phyloP scores from a whole-genome alignment of 2,797 vertebrate species.

The Hypotaenidia philippensis region DNA sequence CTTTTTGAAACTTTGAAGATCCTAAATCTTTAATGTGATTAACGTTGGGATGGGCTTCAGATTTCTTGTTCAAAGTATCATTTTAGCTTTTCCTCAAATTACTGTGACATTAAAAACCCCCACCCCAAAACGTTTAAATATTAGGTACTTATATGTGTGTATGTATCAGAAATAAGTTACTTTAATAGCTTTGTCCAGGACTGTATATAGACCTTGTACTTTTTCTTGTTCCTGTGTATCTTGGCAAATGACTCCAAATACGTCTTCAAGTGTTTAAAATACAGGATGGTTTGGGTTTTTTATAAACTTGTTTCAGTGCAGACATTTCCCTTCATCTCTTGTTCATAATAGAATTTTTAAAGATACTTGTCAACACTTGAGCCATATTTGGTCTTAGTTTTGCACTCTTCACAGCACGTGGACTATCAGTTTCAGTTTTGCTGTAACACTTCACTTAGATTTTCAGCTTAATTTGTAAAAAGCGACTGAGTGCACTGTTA shows the following conservation, averaged over 20 bases:
- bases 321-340: background rate
- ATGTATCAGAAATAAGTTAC: background rate
- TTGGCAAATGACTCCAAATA: background rate
- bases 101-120: background rate
- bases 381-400: slow-evolving; percentile 1
- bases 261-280: background rate
- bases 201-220: background rate
- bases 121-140: background rate
- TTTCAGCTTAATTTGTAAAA: background rate
- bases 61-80: background rate
- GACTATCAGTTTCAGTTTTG: background rate
- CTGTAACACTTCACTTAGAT: background rate
- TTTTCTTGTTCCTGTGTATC: background rate
- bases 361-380: slow-evolving; percentile 19
- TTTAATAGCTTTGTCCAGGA: background rate
- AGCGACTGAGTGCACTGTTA: background rate
- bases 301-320: background rate
- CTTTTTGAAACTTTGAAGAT: background rate
- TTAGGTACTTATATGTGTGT: background rate
- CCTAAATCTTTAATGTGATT: background rate
- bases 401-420: background rate
- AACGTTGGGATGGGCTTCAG: background rate
- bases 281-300: background rate
- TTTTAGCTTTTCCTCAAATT: background rate
- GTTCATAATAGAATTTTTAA: background rate